A percentile compares a stretch with the other conserved stretches of the same genome.
These are phyloP conservation scores for Choreutis nemorana DNA, from an alignment of 2,888 invertebrate species.

Conservation along the genomic window DNA sequence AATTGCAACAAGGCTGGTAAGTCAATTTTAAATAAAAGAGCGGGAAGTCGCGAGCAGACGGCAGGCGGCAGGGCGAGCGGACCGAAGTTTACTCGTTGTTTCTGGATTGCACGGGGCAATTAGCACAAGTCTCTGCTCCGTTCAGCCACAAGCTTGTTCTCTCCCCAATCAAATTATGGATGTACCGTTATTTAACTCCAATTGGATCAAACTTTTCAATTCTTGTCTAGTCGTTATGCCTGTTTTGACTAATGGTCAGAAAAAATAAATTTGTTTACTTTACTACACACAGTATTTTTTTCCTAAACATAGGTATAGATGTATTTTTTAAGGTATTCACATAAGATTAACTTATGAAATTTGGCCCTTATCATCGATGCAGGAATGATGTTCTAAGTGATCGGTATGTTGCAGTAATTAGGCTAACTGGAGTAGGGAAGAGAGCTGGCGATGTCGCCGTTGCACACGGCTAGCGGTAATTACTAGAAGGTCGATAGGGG, in stretches of 20 bases:
- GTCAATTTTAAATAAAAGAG: slow-evolving; percentile 63
- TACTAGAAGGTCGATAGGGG: slow-evolving; percentile 41
- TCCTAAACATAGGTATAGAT: no score
- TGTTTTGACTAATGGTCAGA: slow-evolving; percentile 44
- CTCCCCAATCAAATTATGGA: slow-evolving; percentile 53
- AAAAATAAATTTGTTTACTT: slow-evolving; percentile 18
- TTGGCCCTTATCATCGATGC: no score
- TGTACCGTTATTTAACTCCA: slow-evolving; percentile 25
- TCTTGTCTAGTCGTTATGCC: no score
- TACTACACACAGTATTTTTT: no score
- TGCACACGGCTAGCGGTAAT: slow-evolving; percentile 51
- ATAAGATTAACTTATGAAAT: no score
- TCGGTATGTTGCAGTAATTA: slow-evolving; percentile 21
- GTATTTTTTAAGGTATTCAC: no score
- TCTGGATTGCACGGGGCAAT: slow-evolving; percentile 61
- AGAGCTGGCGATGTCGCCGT: slow-evolving; percentile 54
- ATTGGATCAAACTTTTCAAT: slow-evolving; percentile 38
- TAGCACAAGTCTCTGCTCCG: slow-evolving; percentile 40
- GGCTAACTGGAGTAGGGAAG: slow-evolving; percentile 14
- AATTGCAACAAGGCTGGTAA: slow-evolving; percentile 54
- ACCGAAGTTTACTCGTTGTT: slow-evolving; percentile 61
- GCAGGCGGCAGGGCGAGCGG: slow-evolving; percentile 37
- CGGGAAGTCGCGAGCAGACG: slow-evolving; percentile 39
- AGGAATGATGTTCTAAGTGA: no score
- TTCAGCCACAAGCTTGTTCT: slow-evolving; percentile 20